Evolutionary conservation across 2,888 invertebrate species (phyloP), one percentile per base, ranked within the genome.

Genomic region (Papilio demoleus): DNA sequence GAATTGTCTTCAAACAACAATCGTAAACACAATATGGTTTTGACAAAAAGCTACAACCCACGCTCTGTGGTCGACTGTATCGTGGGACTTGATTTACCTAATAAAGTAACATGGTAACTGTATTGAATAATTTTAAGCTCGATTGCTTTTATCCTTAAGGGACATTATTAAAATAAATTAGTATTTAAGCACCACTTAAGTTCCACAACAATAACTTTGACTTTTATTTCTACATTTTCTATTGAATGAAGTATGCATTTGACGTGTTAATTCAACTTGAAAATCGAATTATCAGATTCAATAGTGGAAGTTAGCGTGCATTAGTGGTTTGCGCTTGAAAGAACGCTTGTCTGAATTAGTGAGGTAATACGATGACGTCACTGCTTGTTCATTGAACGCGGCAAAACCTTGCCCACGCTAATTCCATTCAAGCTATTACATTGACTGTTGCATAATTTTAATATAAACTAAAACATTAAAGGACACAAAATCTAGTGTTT

Each of bases 31-130:
- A 31, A 47, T 34, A 45, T 31, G 24, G 6, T 5, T 60, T 56
- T 31, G 40, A 45, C 60, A 70, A 19, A 56, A 59, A 64, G 68
- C 64, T 58, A 58, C 62, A 65, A 47, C 62, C 68, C 58, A 68
- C 68, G 34, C 58, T 14, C 58, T 68, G n/a, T 31, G 47, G 38
- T 24, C 17, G 5, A 59, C 9, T 50, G 56, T 56, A 73, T 68
- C 71, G 75, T 75, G 74, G 79, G 70, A 38, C 66, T 50, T 69
- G 63, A 74, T 62, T 74, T 67, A 50, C 81, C 81, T 74, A 75
- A 80, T 80, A 79, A 60, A 79, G 81, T 73, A 74, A 74, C 73
- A 40, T 31, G 71, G 24, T 63, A 65, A 60, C 67, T n/a, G 19
- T 47, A 8, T n/a, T 50, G 31, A 61, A 67, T 61, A 61, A 67